A percentile compares a stretch with the other conserved stretches of the same genome.
These are phyloP conservation scores for Campylorhamphus procurvoides DNA, from an alignment of 2,113 vertebrate genomes.

Conservation along the genomic window DNA sequence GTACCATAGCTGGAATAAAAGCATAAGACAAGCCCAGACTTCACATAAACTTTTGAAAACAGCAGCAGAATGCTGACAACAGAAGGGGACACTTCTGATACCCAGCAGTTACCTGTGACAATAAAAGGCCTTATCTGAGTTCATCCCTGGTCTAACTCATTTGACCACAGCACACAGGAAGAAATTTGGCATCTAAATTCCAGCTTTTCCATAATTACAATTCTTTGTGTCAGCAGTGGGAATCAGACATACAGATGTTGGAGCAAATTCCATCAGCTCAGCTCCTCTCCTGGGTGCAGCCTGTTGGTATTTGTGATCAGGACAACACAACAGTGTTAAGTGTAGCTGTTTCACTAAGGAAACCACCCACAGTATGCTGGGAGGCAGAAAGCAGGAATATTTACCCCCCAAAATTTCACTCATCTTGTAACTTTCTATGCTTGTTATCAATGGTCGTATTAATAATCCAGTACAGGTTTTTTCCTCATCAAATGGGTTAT, in stretches of 20 bases:
- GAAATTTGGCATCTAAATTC: not conserved
- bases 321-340: fast-evolving
- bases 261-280: not conserved
- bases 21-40: not conserved
- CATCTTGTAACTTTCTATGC: not conserved
- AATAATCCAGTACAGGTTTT: not conserved
- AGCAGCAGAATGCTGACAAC: not conserved
- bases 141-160: not conserved
- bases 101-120: not conserved
- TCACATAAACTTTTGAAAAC: not conserved
- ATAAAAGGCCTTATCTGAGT: not conserved
- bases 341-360: not conserved
- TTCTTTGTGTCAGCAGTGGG: not conserved
- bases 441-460: not conserved
- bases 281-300: not conserved
- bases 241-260: not conserved
- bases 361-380: not conserved
- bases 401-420: not conserved
- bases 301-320: not conserved
- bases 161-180: not conserved
- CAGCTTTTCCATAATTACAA: not conserved
- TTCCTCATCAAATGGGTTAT: not conserved
- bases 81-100: not conserved
- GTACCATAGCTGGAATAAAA: not conserved
- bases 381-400: not conserved